Conservation (phyloP, 2,888 invertebrate genomes). For the Acrobasis consociella region DNA sequence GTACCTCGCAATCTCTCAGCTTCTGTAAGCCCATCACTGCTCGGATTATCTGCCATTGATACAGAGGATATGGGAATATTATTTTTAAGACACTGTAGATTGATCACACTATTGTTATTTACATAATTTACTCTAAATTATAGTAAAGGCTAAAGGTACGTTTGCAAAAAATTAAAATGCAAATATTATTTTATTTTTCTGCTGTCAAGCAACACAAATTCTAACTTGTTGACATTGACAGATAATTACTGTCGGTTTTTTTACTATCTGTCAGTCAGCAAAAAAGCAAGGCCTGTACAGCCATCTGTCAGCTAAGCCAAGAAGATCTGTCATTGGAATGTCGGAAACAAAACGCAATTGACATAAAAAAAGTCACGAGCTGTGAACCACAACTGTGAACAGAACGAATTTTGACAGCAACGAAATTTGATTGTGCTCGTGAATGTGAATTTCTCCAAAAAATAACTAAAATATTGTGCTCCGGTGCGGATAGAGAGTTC, state of each 20-base stretch:
- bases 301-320: too few relatives aligned
- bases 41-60: conserved; percentile 64
- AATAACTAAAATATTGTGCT: conserved; percentile 55
- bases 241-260: too few relatives aligned
- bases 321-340: too few relatives aligned
- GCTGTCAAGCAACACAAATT: too few relatives aligned
- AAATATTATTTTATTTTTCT: too few relatives aligned
- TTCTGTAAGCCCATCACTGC: conserved; percentile 64
- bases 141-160: too few relatives aligned
- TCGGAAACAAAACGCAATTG: neutral
- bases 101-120: neutral
- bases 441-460: conserved; percentile 46
- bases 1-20: conserved; percentile 69
- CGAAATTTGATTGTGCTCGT: conserved; percentile 32
- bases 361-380: neutral
- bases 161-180: too few relatives aligned
- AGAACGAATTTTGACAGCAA: conserved; percentile 22
- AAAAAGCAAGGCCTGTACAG: too few relatives aligned
- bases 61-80: neutral
- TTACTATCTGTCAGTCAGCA: too few relatives aligned
- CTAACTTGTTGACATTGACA: too few relatives aligned
- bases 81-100: neutral
- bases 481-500: conserved; percentile 81
- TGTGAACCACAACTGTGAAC: neutral
- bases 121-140: too few relatives aligned